phyloP scores from a whole-genome alignment of 2,888 invertebrate species.

The Macaria liturata region DNA sequence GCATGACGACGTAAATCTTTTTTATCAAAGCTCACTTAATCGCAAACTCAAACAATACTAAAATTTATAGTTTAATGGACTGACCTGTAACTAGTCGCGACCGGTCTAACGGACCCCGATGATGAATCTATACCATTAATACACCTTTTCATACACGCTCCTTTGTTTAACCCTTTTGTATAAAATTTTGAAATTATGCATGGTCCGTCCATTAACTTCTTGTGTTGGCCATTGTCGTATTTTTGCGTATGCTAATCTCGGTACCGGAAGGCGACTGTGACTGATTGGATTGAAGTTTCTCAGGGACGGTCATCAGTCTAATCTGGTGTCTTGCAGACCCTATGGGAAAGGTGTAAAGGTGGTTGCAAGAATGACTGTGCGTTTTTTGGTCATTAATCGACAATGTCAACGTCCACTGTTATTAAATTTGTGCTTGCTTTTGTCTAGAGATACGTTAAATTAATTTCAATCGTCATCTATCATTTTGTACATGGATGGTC shows the following conservation, averaged over 20 bases:
- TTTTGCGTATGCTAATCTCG: conserved; percentile 70
- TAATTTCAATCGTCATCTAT: too few species aligned
- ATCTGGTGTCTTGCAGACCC: conserved; percentile 32
- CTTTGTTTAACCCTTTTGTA: conserved; percentile 78
- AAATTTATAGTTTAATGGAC: conserved; percentile 37
- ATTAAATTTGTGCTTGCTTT: too few species aligned
- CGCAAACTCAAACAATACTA: conserved; percentile 24
- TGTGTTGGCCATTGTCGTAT: conserved; percentile 65
- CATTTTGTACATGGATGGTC: too few species aligned
- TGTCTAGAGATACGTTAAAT: too few species aligned
- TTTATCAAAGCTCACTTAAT: conserved; percentile 8
- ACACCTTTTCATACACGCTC: conserved; percentile 64
- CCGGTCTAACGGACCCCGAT: conserved; percentile 73
- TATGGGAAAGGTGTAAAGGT: conserved; percentile 45
- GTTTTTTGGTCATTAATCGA: conserved; percentile 30
- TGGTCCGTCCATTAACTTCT: conserved; percentile 72
- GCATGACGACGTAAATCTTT: conserved; percentile 25
- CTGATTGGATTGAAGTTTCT: conserved; percentile 69
- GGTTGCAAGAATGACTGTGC: conserved; percentile 36
- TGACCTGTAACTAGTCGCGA: conserved; percentile 43
- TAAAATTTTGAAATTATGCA: conserved; percentile 62
- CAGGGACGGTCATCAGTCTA: conserved; percentile 63
- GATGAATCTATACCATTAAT: conserved; percentile 75
- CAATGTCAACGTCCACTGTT: too few species aligned
- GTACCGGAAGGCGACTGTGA: conserved; percentile 66